Evolutionary conservation across 2,888 invertebrate species (phyloP).

Genomic region (Esperia sulphurella): DNA sequence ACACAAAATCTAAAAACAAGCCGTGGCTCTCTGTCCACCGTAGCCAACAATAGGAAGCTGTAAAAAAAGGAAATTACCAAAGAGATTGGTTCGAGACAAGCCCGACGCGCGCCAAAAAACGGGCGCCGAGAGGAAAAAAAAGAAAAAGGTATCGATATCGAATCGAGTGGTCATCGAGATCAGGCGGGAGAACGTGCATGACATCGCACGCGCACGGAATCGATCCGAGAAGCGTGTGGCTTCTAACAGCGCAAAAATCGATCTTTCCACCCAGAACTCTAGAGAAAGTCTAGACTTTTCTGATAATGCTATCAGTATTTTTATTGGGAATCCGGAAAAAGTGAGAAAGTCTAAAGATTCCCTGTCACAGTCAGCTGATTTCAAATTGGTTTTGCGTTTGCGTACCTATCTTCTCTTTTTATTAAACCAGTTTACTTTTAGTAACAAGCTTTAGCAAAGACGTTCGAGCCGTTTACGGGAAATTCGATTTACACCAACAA

Average conservation of each 20-base stretch:
- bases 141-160: constrained; percentile 51
- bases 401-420: too few relatives aligned
- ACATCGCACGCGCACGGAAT: constrained; percentile 55
- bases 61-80: constrained; percentile 40
- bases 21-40: constrained; percentile 35
- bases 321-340: not conserved
- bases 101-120: constrained; percentile 57
- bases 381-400: too few relatives aligned
- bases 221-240: constrained; percentile 42
- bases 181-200: constrained; percentile 59
- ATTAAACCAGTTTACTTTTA: too few relatives aligned
- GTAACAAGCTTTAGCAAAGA: too few relatives aligned
- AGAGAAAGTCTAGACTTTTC: too few relatives aligned
- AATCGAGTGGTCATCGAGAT: constrained; percentile 50
- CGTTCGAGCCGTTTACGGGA: too few relatives aligned
- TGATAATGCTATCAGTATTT: too few relatives aligned
- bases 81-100: constrained; percentile 49
- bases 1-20: constrained; percentile 48
- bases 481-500: too few relatives aligned
- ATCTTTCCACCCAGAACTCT: constrained; percentile 24
- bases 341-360: constrained; percentile 28
- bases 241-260: constrained; percentile 48
- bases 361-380: constrained; percentile 12
- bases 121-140: constrained; percentile 39
- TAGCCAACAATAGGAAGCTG: constrained; percentile 42